Evolutionary conservation across 2,797 vertebrate genomes (phyloP).

Genomic region (Pampus argenteus): DNA sequence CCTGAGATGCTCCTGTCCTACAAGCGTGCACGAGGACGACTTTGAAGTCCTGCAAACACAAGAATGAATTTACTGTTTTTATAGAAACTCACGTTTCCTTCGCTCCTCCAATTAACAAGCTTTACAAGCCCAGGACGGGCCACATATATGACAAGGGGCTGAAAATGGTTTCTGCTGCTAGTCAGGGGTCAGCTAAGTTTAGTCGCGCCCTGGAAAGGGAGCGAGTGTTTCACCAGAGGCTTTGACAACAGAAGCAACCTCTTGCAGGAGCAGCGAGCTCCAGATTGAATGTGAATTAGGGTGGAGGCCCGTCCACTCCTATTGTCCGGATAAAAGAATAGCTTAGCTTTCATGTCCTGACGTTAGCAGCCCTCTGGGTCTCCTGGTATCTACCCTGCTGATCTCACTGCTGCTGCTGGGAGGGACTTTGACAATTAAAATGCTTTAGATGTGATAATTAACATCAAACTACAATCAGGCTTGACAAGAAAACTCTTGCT

Average conservation of each 20-base stretch:
- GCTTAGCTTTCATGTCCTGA: constrained; percentile 58
- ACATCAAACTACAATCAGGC: constrained; percentile 30
- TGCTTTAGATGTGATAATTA: constrained; percentile 41
- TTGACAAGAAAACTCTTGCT: not conserved
- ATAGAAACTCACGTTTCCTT: constrained; percentile 33
- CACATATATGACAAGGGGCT: constrained; percentile 17
- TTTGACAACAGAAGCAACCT: constrained; percentile 35
- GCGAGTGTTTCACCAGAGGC: constrained; percentile 54
- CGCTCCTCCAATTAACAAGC: constrained; percentile 38
- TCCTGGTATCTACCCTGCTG: constrained; percentile 40
- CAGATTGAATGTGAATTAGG: constrained; percentile 59
- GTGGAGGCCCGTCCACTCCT: constrained; percentile 23
- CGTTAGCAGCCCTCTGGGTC: constrained; percentile 48
- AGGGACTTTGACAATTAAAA: constrained; percentile 42
- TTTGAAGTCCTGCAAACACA: constrained; percentile 27
- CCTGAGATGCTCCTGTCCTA: not conserved
- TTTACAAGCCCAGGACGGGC: constrained; percentile 29
- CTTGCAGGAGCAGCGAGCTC: constrained; percentile 31
- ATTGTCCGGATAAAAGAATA: constrained; percentile 66
- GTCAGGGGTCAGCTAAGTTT: constrained; percentile 66
- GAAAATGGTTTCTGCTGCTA: constrained; percentile 20
- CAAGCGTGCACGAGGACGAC: not conserved
- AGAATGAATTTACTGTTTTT: constrained; percentile 38
- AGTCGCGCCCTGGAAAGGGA: constrained; percentile 53
- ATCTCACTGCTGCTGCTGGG: constrained; percentile 42